Percentiles rank a stretch among this genome's conserved stretches.
Evolutionary conservation across 2,797 vertebrate genomes (phyloP).

Genomic region (Brotula barbata): DNA sequence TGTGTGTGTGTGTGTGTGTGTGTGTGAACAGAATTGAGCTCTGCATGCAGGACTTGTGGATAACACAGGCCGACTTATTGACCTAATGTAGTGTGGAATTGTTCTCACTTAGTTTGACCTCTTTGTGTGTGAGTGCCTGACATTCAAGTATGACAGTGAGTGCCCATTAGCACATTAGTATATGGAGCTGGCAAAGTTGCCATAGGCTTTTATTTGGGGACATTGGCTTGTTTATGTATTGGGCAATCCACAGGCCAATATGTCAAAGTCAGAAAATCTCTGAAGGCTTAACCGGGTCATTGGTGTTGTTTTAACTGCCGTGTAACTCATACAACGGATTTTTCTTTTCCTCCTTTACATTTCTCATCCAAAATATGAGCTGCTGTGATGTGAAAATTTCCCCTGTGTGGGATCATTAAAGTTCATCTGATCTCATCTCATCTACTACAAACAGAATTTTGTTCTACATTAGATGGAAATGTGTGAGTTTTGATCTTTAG

Average conservation of each 20-base stretch:
- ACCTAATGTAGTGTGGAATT: slow-evolving; percentile 32
- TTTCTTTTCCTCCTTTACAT: no score
- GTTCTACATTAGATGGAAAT: no score
- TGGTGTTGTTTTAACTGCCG: slow-evolving; percentile 13
- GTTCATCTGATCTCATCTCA: no score
- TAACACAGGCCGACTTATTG: slow-evolving; percentile 45
- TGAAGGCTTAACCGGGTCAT: slow-evolving; percentile 30
- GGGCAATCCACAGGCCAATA: slow-evolving; percentile 39
- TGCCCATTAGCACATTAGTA: slow-evolving; percentile 45
- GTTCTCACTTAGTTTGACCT: slow-evolving; percentile 48
- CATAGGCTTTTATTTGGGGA: slow-evolving; percentile 45
- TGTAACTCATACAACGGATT: slow-evolving; percentile 5
- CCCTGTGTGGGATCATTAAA: no score
- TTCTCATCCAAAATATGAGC: no score
- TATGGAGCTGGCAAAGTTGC: slow-evolving; percentile 51
- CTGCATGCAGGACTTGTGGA: slow-evolving; percentile 41
- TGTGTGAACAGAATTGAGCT: slow-evolving; percentile 46
- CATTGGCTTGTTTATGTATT: slow-evolving; percentile 48
- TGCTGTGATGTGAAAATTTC: no score
- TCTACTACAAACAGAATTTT: no score
- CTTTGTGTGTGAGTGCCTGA: slow-evolving; percentile 46
- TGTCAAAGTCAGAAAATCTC: slow-evolving; percentile 43
- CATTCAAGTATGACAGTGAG: slow-evolving; percentile 41
- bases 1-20: slow-evolving; percentile 37
- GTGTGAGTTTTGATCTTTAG: no score